Evolutionary conservation across 2,113 vertebrate species (phyloP), one percentile per base, ranked within the genome.

Genomic region (Coregonus clupeaformis): DNA sequence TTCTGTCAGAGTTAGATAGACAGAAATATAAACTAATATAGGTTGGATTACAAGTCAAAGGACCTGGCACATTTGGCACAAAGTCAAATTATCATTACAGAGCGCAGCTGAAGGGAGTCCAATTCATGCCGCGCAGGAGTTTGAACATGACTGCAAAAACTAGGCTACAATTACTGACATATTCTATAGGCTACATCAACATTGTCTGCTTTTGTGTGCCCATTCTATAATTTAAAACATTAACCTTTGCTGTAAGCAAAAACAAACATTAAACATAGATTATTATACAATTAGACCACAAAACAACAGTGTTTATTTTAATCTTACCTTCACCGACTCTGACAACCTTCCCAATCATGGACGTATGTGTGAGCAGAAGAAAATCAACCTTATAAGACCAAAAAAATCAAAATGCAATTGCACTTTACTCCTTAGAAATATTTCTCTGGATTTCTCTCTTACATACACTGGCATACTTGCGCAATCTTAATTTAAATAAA

Each of bases 341-440:
- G 29, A 73, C 72, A 69, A 70, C 55, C 76, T 83, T 71, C 60
- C 77, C 85, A 82, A 82, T 89, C 90, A 90, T 90, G 90, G 85
- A 87, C 77, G 77, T 80, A 59, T 63, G 75, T 42, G 72, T 29
- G 6, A 55, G 59, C 27, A 62, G 52, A 70, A 11, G 47, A 36
- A 52, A 57, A 73, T 69, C 49, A 76, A 47, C 14, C 63, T 75
- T 13, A 74, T 45, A n/a, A 77, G 60, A 72, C 69, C 68, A 49
- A 18, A 78, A 47, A 76, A 75, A 81, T 86, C 80, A 86, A 73
- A 79, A 30, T 64, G 63, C 7, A 71, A 74, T 25, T 64, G 29
- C 60, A 69, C 75, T 18, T 11, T 65, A 77, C 14, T 64, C 49
- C 79, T 72, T 67, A 60, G 59, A 65, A 73, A 52, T 74, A 64